Evolutionary conservation across 2,113 vertebrate species (phyloP).

Genomic region (Prionailurus viverrinus): DNA sequence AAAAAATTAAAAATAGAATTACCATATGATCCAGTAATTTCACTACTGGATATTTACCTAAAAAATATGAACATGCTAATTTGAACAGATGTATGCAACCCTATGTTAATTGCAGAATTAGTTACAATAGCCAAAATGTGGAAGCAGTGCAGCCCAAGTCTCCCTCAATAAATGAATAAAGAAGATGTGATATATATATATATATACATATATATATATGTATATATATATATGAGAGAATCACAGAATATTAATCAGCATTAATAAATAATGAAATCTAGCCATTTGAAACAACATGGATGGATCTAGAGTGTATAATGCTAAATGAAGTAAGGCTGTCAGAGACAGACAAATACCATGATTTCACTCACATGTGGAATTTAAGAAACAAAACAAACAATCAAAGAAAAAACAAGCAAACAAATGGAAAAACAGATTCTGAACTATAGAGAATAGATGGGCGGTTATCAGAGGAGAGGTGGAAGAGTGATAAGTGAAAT

Average conservation of each 20-base stretch:
- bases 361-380: neutral
- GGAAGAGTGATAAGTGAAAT: neutral
- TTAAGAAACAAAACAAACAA: neutral
- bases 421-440: neutral
- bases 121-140: neutral
- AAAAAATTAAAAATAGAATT: neutral
- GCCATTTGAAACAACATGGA: neutral
- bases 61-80: neutral
- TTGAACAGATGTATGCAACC: neutral
- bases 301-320: neutral
- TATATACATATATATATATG: fast-evolving
- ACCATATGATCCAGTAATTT: neutral
- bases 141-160: neutral
- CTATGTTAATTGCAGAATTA: neutral
- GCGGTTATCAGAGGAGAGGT: neutral
- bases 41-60: neutral
- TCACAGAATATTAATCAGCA: neutral
- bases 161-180: neutral
- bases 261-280: neutral
- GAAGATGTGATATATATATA: neutral
- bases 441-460: neutral
- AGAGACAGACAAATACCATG: neutral
- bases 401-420: neutral
- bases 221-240: too few relatives aligned
- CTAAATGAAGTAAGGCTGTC: neutral